phyloP scores from a whole-genome alignment of 2,888 invertebrate genomes.

The Carabus problematicus region DNA sequence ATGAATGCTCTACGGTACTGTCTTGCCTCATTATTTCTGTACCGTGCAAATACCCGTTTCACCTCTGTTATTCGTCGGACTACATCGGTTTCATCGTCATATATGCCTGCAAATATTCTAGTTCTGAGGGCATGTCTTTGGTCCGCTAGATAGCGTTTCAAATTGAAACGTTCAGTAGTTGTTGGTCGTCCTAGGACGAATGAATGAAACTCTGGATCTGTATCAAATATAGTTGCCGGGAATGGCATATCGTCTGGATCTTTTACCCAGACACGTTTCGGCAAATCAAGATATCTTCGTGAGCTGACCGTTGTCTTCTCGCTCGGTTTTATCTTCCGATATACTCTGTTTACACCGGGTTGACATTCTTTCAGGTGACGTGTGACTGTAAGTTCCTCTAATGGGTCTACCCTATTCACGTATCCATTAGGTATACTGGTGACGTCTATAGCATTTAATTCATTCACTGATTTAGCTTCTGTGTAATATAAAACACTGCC shows the following conservation, averaged over 20 bases:
- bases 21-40: too few relatives aligned
- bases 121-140: slow-evolving; percentile 57
- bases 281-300: slow-evolving; percentile 60
- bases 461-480: slow-evolving; percentile 24
- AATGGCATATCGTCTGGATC: slow-evolving; percentile 61
- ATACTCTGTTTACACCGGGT: slow-evolving; percentile 54
- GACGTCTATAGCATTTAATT: slow-evolving; percentile 42
- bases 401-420: slow-evolving; percentile 47
- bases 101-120: slow-evolving; percentile 57
- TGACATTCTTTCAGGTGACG: slow-evolving; percentile 58
- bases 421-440: too few relatives aligned
- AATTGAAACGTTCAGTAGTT: slow-evolving; percentile 63
- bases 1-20: too few relatives aligned
- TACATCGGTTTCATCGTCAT: slow-evolving; percentile 55
- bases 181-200: slow-evolving; percentile 69
- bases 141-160: slow-evolving; percentile 64
- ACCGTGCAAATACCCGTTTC: too few relatives aligned
- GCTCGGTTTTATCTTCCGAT: slow-evolving; percentile 47
- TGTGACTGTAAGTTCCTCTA: slow-evolving; percentile 56
- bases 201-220: slow-evolving; percentile 71
- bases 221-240: slow-evolving; percentile 67
- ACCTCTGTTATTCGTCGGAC: too few relatives aligned
- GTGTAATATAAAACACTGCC: too few relatives aligned
- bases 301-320: slow-evolving; percentile 54
- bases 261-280: slow-evolving; percentile 65